Percentiles rank a stretch among this genome's conserved stretches.
Evolutionary conservation across 2,888 invertebrate species (phyloP).

Genomic region (Pasiphila rectangulata): DNA sequence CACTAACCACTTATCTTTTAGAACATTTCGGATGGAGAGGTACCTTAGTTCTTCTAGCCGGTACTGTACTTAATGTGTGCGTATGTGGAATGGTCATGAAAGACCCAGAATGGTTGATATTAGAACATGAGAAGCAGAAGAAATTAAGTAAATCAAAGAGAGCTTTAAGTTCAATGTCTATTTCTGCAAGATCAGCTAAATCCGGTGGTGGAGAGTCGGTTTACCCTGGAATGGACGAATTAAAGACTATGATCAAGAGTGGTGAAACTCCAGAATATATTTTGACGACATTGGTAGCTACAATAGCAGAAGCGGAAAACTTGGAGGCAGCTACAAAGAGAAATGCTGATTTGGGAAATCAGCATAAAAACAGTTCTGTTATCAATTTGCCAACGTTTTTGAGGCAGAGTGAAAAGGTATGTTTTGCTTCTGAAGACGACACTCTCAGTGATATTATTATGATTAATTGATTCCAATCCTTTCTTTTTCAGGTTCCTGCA

Average conservation of each 20-base stretch:
- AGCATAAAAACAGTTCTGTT: conserved; percentile 84
- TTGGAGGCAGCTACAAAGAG: conserved; percentile 69
- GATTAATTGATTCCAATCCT: neutral
- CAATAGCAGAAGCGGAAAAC: conserved; percentile 77
- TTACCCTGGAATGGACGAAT: conserved; percentile 84
- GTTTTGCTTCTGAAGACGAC: too few relatives aligned
- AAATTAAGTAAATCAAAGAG: conserved; percentile 75
- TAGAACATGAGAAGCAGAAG: conserved; percentile 83
- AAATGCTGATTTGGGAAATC: conserved; percentile 66
- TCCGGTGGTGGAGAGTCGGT: conserved; percentile 79
- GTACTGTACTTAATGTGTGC: conserved; percentile 91
- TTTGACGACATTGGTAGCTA: conserved; percentile 82
- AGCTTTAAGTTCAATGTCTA: conserved; percentile 76
- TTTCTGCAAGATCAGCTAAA: conserved; percentile 71
- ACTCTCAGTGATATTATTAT: too few relatives aligned
- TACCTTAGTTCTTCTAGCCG: conserved; percentile 87
- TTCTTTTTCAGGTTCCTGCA: conserved; percentile 81
- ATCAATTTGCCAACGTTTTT: conserved; percentile 90
- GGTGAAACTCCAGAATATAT: conserved; percentile 85
- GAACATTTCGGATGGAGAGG: conserved; percentile 91
- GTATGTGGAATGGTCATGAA: conserved; percentile 93
- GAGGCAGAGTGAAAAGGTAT: conserved; percentile 85
- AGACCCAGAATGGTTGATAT: conserved; percentile 91
- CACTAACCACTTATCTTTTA: conserved; percentile 88
- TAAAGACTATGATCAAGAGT: conserved; percentile 85